Conservation (phyloP, 2,113 vertebrate species). For the Willisornis vidua region DNA sequence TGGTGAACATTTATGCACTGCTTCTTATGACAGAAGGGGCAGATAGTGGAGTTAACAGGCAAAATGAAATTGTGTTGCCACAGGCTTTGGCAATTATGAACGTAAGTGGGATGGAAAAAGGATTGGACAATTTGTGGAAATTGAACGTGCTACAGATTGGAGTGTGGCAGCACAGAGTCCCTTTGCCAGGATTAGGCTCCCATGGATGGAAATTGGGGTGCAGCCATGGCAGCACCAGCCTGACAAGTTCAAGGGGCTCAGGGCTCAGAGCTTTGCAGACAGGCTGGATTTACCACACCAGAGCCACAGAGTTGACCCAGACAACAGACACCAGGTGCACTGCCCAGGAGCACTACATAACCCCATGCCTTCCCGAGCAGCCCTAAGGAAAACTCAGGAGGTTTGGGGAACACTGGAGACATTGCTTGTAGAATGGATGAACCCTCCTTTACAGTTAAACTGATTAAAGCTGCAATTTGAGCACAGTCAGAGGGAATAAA, state of each 20-base stretch:
- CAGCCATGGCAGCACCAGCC: fast-evolving
- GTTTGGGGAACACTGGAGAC: background rate
- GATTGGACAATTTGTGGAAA: background rate
- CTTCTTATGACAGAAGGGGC: background rate
- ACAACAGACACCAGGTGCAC: background rate
- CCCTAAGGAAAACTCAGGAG: background rate
- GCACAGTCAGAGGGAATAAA: background rate
- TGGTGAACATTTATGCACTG: background rate
- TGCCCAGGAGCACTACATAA: fast-evolving
- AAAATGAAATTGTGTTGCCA: background rate
- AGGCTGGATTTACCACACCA: background rate
- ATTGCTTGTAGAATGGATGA: background rate
- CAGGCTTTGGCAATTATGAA: background rate
- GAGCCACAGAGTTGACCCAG: background rate
- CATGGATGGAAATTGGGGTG: fast-evolving
- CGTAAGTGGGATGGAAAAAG: background rate
- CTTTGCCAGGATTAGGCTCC: background rate
- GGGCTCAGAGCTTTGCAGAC: background rate
- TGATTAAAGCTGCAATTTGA: background rate
- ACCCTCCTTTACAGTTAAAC: background rate
- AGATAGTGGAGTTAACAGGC: background rate
- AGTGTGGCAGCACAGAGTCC: background rate
- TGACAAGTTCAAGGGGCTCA: background rate
- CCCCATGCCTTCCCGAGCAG: background rate
- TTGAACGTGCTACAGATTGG: background rate